phyloP scores from a whole-genome alignment of 1,140 invertebrate genomes.

The Goniozus legneri region DNA sequence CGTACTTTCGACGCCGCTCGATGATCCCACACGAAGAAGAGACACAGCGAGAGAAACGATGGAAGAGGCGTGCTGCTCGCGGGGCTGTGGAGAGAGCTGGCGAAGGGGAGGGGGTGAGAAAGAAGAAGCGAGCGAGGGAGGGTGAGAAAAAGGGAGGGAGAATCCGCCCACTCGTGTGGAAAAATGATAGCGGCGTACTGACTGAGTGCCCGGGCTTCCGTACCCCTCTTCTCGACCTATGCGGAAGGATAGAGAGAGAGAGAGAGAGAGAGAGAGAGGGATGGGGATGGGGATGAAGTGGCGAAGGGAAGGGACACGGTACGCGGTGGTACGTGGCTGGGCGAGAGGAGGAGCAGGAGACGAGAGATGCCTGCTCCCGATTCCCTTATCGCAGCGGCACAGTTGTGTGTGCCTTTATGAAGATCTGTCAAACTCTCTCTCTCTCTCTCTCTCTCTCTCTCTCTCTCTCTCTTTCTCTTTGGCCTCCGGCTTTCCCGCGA shows the following conservation, averaged over 20 bases:
- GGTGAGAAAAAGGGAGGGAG: constrained; percentile 8
- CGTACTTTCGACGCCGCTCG: too few species aligned
- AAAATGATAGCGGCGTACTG: constrained; percentile 37
- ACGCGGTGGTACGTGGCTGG: background rate
- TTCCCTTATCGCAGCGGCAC: constrained; percentile 41
- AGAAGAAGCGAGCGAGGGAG: constrained; percentile 3
- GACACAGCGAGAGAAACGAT: too few species aligned
- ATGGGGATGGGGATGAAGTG: constrained; percentile 33
- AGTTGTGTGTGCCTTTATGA: constrained; percentile 48
- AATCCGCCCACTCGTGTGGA: constrained; percentile 35
- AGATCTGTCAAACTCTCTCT: constrained; percentile 42
- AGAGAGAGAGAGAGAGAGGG: constrained; percentile 18
- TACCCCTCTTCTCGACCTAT: too few species aligned
- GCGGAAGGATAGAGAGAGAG: constrained; percentile 12
- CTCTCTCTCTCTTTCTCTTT: constrained; percentile 22
- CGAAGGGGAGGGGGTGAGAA: background rate
- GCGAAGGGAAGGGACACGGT: constrained; percentile 12
- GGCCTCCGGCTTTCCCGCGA: constrained; percentile 1
- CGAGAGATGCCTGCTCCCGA: constrained; percentile 38
- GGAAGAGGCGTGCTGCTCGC: too few species aligned
- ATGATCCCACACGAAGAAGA: too few species aligned
- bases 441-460: constrained; percentile 10
- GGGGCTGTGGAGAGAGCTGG: background rate
- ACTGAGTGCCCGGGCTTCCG: constrained; percentile 31
- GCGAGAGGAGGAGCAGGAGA: constrained; percentile 15